A percentile compares a stretch with the other conserved stretches of the same genome.
phyloP scores from a whole-genome alignment of 2,113 vertebrate genomes.

The Siniperca chuatsi region DNA sequence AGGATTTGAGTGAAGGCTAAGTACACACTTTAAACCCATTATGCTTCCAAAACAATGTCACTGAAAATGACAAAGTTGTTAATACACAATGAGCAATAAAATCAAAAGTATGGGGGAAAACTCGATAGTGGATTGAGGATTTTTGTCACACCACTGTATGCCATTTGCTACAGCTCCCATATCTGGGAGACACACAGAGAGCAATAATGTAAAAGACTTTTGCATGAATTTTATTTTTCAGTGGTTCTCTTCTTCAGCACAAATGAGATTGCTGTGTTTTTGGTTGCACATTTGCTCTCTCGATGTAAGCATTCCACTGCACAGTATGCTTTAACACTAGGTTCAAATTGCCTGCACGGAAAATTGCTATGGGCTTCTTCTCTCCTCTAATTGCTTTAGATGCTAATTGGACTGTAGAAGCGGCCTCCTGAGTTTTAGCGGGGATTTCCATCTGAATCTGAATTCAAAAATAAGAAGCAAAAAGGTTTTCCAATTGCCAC shows the following conservation, averaged over 20 bases:
- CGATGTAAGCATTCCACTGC: conserved; percentile 26
- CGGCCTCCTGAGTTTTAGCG: conserved; percentile 75
- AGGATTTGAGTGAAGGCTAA: conserved; percentile 38
- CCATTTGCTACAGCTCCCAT: conserved; percentile 14
- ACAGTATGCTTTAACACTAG: conserved; percentile 62
- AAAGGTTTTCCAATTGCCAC: conserved; percentile 82
- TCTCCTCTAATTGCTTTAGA: conserved; percentile 81
- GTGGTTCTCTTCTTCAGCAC: not conserved
- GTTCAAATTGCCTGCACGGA: conserved; percentile 63
- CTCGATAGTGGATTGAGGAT: not conserved
- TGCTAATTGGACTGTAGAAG: conserved; percentile 84
- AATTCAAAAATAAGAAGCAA: conserved; percentile 81
- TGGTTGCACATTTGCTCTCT: conserved; percentile 31
- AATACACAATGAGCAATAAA: conserved; percentile 16
- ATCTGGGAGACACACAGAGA: conserved; percentile 30
- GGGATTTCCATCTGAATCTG: conserved; percentile 78
- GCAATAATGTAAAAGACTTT: conserved; percentile 10
- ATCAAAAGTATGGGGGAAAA: conserved; percentile 3
- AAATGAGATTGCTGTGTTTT: conserved; percentile 40
- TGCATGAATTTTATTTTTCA: conserved; percentile 42
- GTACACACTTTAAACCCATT: conserved; percentile 24
- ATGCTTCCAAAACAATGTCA: conserved; percentile 39
- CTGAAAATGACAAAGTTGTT: conserved; percentile 32
- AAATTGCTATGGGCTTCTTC: conserved; percentile 73
- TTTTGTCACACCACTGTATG: conserved; percentile 10